Evolutionary conservation across 2,797 vertebrate species (phyloP).

Genomic region (Oryzias sinensis): DNA sequence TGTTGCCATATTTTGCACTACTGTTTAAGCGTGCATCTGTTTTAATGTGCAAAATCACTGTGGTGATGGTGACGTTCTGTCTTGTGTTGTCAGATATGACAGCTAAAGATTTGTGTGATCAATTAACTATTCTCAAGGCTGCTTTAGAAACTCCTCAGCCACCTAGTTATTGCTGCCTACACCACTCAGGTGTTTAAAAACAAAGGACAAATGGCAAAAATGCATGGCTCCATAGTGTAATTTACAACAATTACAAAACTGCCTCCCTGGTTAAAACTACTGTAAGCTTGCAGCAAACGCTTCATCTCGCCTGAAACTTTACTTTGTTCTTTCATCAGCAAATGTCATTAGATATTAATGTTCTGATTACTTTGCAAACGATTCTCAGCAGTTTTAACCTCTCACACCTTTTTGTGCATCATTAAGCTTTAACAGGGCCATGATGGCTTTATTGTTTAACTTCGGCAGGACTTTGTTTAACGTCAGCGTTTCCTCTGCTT

Average conservation of each 20-base stretch:
- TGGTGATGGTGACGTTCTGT: constrained; percentile 15
- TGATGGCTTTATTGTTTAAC: constrained; percentile 97
- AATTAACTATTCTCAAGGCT: constrained; percentile 41
- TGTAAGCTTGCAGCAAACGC: constrained; percentile 17
- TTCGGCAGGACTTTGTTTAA: constrained; percentile 92
- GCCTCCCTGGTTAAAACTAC: constrained; percentile 17
- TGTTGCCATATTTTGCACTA: constrained; percentile 23
- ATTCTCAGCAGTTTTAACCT: constrained; percentile 85
- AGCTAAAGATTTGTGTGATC: constrained; percentile 31
- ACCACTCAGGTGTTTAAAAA: constrained; percentile 64
- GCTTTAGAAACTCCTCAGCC: constrained; percentile 60
- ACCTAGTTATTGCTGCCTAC: constrained; percentile 70
- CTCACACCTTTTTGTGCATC: constrained; percentile 93
- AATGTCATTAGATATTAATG: constrained; percentile 72
- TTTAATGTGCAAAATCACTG: constrained; percentile 30
- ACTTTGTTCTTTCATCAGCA: constrained; percentile 79
- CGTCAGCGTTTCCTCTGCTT: constrained; percentile 96
- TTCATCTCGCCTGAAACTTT: constrained; percentile 54
- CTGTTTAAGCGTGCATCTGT: constrained; percentile 28
- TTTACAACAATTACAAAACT: constrained; percentile 53
- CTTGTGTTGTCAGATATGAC: constrained; percentile 24
- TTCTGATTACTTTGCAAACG: constrained; percentile 86
- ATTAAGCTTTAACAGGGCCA: constrained; percentile 94
- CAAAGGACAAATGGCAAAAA: constrained; percentile 59
- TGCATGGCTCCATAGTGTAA: constrained; percentile 48